Conservation (phyloP, 2,113 vertebrate species). For the Elephantulus edwardii region DNA sequence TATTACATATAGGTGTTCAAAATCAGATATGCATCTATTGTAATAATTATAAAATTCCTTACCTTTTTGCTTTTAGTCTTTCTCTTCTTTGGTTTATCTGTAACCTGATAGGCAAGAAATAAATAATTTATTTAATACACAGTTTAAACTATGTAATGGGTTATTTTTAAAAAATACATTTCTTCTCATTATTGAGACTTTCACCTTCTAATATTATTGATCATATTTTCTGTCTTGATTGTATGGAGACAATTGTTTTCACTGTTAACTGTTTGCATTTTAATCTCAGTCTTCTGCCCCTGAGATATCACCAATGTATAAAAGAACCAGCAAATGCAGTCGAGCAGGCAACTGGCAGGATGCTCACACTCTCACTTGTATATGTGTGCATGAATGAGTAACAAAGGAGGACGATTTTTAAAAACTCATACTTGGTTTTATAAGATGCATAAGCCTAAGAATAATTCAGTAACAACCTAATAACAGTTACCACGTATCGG, state of each 20-base stretch:
- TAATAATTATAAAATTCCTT: slow-evolving; percentile 49
- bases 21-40: slow-evolving; percentile 1
- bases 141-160: slow-evolving; percentile 20
- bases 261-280: slow-evolving; percentile 26
- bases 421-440: neutral
- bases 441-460: neutral
- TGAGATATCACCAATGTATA: slow-evolving; percentile 17
- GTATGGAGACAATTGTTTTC: neutral
- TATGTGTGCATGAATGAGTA: neutral
- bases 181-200: slow-evolving; percentile 21
- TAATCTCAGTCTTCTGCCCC: slow-evolving; percentile 19
- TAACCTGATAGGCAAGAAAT: slow-evolving; percentile 68
- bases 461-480: neutral
- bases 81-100: slow-evolving; percentile 77
- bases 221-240: slow-evolving; percentile 28
- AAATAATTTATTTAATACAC: slow-evolving; percentile 31
- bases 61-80: slow-evolving; percentile 78
- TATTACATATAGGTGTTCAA: slow-evolving; percentile 27
- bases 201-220: slow-evolving; percentile 10
- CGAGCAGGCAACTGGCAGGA: neutral
- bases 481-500: neutral
- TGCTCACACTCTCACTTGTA: neutral
- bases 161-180: slow-evolving; percentile 46
- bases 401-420: neutral
- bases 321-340: neutral